Evolutionary conservation across 2,888 invertebrate species (phyloP), one percentile per base, ranked within the genome.

Genomic region (Tipula confusa): DNA sequence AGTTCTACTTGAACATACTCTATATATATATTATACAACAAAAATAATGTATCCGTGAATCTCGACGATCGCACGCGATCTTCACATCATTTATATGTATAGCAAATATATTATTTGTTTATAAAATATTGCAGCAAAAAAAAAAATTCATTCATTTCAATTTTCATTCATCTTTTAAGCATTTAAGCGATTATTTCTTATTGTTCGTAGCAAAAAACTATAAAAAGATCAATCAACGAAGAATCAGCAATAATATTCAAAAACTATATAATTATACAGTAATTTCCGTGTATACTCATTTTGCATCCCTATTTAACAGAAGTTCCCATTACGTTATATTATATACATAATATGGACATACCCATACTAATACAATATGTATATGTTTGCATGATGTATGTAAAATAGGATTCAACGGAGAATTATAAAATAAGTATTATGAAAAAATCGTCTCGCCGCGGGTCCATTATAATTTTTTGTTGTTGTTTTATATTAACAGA

Each of bases 401-500:
- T 7, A 13, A 80, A 80, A 80, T 29, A 80, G 80, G 80, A 80
- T 80, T 80, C n/a, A 80, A 80, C 15, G 29, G 29, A 13, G 31
- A 80, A 80, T 80, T 80, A 80, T 64, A 64, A 31, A 80, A 80
- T 80, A 43, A n/a, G n/a, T 38, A 80, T 15, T 29, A 29, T 29
- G 11, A 80, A 80, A 80, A 80, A 29, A 80, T 80, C 80, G 80
- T 80, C 80, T 80, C 80, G 80, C 80, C 80, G 31, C 80, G 80
- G 80, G 80, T 80, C 31, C 29, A 80, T 80, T 80, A 80, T 80
- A 29, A 79, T 29, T 80, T 80, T 29, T 29, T n/a, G n/a, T n/a
- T n/a, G n/a, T n/a, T n/a, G n/a, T n/a, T 15, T 80, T 15, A 24
- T 29, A 80, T 43, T 43, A 80, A 80, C 15, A 80, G 31, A 80